A percentile compares a stretch with the other conserved stretches of the same genome.
These are phyloP conservation scores for Phoxinus phoxinus DNA, from an alignment of 2,113 vertebrate species.

Conservation along the genomic window DNA sequence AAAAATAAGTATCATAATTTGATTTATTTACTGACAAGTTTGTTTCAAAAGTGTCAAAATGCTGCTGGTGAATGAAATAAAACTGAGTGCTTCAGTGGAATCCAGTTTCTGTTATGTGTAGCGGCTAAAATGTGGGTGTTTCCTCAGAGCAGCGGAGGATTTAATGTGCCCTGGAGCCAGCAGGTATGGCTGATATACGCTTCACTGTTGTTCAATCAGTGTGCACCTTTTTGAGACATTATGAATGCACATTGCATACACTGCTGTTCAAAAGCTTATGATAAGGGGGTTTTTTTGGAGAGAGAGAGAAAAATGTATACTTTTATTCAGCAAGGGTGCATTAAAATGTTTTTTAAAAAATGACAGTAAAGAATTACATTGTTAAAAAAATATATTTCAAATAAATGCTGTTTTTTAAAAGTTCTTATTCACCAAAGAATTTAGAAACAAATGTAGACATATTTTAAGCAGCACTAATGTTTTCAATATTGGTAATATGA, in stretches of 20 bases:
- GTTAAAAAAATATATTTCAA: not conserved
- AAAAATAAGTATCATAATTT: not conserved
- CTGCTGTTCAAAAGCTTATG: too few species aligned
- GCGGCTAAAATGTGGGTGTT: not conserved
- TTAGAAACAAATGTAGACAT: not conserved
- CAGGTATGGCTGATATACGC: not conserved
- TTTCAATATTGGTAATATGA: not conserved
- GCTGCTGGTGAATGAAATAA: not conserved
- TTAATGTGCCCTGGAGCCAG: conserved; percentile 1
- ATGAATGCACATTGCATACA: too few species aligned
- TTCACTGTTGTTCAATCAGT: not conserved
- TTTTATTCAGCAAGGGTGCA: not conserved
- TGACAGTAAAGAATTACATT: not conserved
- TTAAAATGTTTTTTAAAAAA: not conserved
- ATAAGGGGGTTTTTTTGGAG: not conserved
- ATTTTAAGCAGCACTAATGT: not conserved
- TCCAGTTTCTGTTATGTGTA: not conserved
- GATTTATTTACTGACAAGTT: not conserved
- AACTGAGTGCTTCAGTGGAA: not conserved
- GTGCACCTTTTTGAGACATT: too few species aligned
- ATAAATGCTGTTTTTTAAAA: not conserved
- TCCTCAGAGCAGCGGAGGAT: not conserved
- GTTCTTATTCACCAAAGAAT: not conserved
- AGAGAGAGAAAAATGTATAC: too few species aligned
- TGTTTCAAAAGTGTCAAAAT: not conserved